Evolutionary conservation across 2,888 invertebrate genomes (phyloP), one percentile per base, ranked within the genome.

Genomic region (Mellilla xanthometata): DNA sequence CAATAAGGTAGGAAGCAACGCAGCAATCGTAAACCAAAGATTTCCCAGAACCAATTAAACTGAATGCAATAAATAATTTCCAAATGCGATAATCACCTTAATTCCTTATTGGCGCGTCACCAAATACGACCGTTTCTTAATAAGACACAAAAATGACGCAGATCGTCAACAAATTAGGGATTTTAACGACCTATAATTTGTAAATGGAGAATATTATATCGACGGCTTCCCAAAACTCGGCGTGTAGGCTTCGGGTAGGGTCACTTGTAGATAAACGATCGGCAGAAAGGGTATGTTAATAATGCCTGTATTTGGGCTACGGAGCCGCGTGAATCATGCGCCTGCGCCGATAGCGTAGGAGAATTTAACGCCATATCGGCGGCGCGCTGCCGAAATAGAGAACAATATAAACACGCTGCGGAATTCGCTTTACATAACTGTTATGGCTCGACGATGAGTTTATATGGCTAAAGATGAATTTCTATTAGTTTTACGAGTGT

Each of bases 221-320:
- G 51, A 49, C 48, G 35, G 46, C 46, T 52, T 53, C 54, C 42
- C 51, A 56, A 52, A 54, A 50, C n/a, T 40, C 36, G 29, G 39
- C 10, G 27, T 34, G 42, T 43, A 33, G 45, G 46, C 46, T 13
- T 23, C 39, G 26, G 35, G 56, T 35, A 54, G 56, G 53, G 56
- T 45, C 45, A 28, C 32, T 34, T 60, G 66, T 68, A 64, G 65
- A 71, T 68, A 70, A 74, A 69, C 64, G 65, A 65, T 68, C 60
- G 61, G 57, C 72, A 56, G 68, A 73, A 75, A 78, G 79, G 80
- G 75, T 69, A 76, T 70, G 68, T 69, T 81, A 82, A 80, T 81
- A 78, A 74, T 60, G 52, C 44, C 81, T 79, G 53, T 75, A 69
- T 77, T 60, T 45, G 81, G 80, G 40, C 40, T 61, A 69, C 56